A percentile compares a stretch with the other conserved stretches of the same genome.
Conservation (phyloP, 2,888 invertebrate species). For the Heliconius cydno region DNA sequence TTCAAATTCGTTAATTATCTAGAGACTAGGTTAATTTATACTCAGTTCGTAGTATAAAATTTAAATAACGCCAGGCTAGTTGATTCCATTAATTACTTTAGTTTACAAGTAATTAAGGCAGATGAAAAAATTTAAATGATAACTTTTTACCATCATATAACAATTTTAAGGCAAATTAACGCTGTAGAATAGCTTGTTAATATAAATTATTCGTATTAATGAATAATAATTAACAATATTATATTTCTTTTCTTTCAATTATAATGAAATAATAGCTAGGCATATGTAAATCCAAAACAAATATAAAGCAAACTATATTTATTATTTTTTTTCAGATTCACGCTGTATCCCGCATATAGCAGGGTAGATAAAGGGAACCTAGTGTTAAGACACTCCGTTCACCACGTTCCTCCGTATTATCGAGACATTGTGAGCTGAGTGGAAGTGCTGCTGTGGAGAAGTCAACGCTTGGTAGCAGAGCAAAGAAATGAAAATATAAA, state of each 20-base stretch:
- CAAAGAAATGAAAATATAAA: too few species aligned
- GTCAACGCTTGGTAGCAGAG: too few species aligned
- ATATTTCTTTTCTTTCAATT: not conserved
- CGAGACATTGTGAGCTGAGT: too few species aligned
- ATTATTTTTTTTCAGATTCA: too few species aligned
- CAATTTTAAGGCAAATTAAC: not conserved
- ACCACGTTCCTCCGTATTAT: too few species aligned
- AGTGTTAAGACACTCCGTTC: too few species aligned
- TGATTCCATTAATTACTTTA: not conserved
- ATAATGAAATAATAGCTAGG: not conserved
- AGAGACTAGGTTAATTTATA: not conserved
- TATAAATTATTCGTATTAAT: not conserved
- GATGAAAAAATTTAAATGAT: not conserved
- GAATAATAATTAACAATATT: not conserved
- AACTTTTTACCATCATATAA: not conserved
- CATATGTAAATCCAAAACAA: not conserved
- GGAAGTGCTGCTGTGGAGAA: too few species aligned
- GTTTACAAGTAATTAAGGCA: constrained; percentile 8
- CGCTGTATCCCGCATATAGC: too few species aligned
- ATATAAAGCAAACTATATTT: not conserved
- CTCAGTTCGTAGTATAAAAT: not conserved
- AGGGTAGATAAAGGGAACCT: too few species aligned
- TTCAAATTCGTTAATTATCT: not conserved
- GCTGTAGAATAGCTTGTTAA: not conserved
- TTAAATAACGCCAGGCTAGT: not conserved